Percentiles rank a stretch among this genome's conserved stretches.
Conservation (phyloP, 2,888 invertebrate species). For the Nymphalis polychloros region DNA sequence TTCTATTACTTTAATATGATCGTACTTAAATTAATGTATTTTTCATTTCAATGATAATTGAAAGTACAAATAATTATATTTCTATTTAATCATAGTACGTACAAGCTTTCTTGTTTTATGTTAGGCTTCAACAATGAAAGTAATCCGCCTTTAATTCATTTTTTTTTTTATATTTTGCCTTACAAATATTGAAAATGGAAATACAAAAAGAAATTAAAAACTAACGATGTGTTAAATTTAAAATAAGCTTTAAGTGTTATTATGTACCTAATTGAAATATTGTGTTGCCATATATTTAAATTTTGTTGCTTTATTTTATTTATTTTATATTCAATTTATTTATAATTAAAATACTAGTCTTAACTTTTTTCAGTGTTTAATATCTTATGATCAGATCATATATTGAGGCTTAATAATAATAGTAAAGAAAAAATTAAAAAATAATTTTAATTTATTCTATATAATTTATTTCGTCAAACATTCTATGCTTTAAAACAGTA, state of each 20-base stretch:
- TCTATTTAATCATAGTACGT: background rate
- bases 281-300: conserved; percentile 28
- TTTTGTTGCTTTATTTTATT: conserved; percentile 12
- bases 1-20: conserved; percentile 12
- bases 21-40: conserved; percentile 17
- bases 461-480: background rate
- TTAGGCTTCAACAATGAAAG: background rate
- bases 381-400: conserved; percentile 3
- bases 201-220: background rate
- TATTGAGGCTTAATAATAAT: conserved; percentile 5
- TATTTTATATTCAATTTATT: conserved; percentile 13
- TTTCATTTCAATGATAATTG: background rate
- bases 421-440: background rate
- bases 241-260: conserved; percentile 20
- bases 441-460: background rate
- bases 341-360: conserved; percentile 22
- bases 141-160: conserved; percentile 1
- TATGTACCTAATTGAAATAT: conserved; percentile 31
- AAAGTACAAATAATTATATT: conserved; percentile 8
- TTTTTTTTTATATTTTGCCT: background rate
- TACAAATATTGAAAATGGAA: background rate
- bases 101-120: background rate
- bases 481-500: background rate
- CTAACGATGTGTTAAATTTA: background rate
- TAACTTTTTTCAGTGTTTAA: conserved; percentile 8